Base-by-base conservation (phyloP, 2,113 vertebrate species). In the Phrynosoma platyrhinos region DNA sequence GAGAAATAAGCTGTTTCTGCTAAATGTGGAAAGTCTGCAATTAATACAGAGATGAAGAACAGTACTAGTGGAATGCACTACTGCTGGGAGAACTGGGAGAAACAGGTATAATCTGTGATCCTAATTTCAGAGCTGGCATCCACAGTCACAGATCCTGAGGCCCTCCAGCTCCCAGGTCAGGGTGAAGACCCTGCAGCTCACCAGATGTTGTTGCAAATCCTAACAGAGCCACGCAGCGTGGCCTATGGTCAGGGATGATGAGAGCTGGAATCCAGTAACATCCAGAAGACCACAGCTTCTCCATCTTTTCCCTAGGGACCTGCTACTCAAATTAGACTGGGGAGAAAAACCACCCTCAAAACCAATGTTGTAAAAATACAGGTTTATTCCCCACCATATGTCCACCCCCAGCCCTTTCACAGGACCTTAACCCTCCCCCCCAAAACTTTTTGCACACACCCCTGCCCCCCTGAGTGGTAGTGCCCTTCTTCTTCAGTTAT, bases 361-460 rank as follows among this genome's bases (percentile, higher is more conserved):
- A 74, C 42, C 9, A 21, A 9, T 69, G 4, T 36, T 88, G 81
- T 88, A 88, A 88, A 88, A 88, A 88, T 88, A 88, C 87, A 88
- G 62, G 81, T 88, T 88, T 88, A 88, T 88, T 88, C 36, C 74
- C 87, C 82, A 83, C 21, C 4, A 53, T 4, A 23, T 77, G 71
- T 30, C 74, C 72, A 40, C n/a, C 80, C 47, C 52, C 42, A 40
- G 42, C 14, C 72, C 62, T 40, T 76, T 83, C 40, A 21, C 3
- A n/a, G 36, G 71, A 66, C 23, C 13, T 30, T 13, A 21, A 52
- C 66, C 66, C 16, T 58, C 32, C 69, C 52, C 47, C 47, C 66
- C n/a, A 87, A 55, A 88, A 16, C n/a, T 64, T 62, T 23, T 36
- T 58, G 21, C 55, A 40, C 36, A 55, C 25, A 13, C 32, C 74